Evolutionary conservation across 2,888 invertebrate genomes (phyloP).

Genomic region (Himalopsyche japonica): DNA sequence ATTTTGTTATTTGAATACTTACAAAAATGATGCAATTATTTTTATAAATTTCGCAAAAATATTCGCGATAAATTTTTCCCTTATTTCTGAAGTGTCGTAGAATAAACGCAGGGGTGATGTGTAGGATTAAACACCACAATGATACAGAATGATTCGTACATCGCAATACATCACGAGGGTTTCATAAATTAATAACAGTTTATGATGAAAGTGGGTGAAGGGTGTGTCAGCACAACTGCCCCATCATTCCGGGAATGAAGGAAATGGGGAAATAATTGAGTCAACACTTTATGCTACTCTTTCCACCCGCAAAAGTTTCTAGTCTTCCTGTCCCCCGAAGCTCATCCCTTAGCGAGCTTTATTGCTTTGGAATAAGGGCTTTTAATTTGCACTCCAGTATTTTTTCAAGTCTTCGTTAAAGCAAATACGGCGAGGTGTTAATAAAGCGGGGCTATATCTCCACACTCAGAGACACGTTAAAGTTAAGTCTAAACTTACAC

Average conservation of each 20-base stretch:
- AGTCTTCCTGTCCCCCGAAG: conserved; percentile 8
- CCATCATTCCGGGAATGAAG: conserved; percentile 19
- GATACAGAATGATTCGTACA: not conserved
- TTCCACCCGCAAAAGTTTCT: not conserved
- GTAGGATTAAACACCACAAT: not conserved
- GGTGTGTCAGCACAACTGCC: conserved; percentile 19
- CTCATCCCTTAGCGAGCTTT: conserved; percentile 17
- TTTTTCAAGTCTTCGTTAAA: conserved; percentile 36
- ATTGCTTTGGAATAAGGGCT: conserved; percentile 39
- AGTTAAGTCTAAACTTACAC: not conserved
- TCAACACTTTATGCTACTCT: conserved; percentile 39
- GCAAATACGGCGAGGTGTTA: conserved; percentile 32
- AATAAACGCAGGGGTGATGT: not conserved
- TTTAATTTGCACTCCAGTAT: conserved; percentile 40
- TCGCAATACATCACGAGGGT: conserved; percentile 8
- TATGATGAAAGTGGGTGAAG: conserved; percentile 16
- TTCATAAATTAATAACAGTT: conserved; percentile 29
- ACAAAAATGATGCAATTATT: no score
- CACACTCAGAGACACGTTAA: not conserved
- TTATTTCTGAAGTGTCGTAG: no score
- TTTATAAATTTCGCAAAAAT: no score
- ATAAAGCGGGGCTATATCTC: not conserved
- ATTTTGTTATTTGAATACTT: no score
- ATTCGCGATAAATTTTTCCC: no score
- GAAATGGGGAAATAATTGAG: conserved; percentile 41